Conservation (phyloP, 2,888 invertebrate genomes). For the Unio pictorum region DNA sequence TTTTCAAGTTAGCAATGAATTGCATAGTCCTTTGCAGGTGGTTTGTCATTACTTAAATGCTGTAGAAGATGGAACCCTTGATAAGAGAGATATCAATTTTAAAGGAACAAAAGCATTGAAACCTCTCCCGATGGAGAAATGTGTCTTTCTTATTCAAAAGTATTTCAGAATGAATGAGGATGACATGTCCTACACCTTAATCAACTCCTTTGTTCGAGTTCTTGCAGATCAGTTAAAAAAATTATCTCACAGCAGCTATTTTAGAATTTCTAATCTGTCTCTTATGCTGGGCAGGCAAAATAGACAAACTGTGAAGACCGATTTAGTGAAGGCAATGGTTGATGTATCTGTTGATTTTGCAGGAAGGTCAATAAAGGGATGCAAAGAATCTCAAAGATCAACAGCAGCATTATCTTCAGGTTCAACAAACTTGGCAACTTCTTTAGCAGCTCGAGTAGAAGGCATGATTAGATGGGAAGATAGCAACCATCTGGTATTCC, state of each 20-base stretch:
- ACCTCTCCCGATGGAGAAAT: conserved; percentile 10
- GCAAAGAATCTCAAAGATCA: conserved; percentile 1
- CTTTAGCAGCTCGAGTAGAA: conserved; percentile 17
- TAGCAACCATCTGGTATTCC: conserved; percentile 43
- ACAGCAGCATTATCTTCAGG: not conserved
- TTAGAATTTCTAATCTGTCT: conserved; percentile 8
- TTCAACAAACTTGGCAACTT: too few species aligned
- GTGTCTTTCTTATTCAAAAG: conserved; percentile 15
- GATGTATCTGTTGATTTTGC: conserved; percentile 16
- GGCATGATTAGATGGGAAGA: conserved; percentile 53
- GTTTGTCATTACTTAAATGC: conserved; percentile 28
- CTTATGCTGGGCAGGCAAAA: conserved; percentile 1
- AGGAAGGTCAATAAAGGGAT: conserved; percentile 6
- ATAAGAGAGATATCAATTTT: conserved; percentile 24
- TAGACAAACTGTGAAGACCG: conserved; percentile 7
- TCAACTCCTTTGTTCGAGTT: conserved; percentile 26
- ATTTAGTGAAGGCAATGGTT: conserved; percentile 13
- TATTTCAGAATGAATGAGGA: conserved; percentile 10
- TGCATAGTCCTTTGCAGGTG: conserved; percentile 33
- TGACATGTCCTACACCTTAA: conserved; percentile 26
- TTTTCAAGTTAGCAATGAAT: conserved; percentile 22
- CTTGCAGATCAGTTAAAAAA: conserved; percentile 39
- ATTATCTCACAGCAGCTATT: conserved; percentile 29
- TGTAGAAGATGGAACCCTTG: conserved; percentile 11
- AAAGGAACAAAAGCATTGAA: conserved; percentile 4